Evolutionary conservation across 2,113 vertebrate species (phyloP), one percentile per base, ranked within the genome.

Genomic region (Solea solea): DNA sequence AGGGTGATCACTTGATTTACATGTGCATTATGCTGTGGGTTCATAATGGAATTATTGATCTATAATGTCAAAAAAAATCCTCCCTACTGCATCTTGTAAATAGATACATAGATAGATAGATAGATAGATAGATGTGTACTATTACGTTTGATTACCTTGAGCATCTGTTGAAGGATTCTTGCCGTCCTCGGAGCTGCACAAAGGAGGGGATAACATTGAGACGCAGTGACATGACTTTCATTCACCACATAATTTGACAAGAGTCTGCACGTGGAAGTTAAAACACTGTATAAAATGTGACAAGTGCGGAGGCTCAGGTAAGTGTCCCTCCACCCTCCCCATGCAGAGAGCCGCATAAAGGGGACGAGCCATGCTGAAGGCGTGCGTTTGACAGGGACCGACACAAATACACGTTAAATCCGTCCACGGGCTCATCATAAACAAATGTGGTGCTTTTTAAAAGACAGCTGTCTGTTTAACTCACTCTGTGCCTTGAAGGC

Each of bases 401-500:
- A 58, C 54, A 69, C 3, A 55, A 51, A 63, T 42, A 50, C 44
- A 68, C 13, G 27, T 55, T 48, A 45, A 40, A 46, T 27, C 48
- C 69, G n/a, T 9, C 55, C 15, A 3, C 15, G 45, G 16, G 8
- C 34, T 50, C 45, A 11, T 42, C 55, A 52, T 44, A 81, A 78
- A 74, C 76, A 69, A 58, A 78, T 46, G 10, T 46, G 45, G 10
- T 46, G 45, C 45, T 46, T 34, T 34, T 34, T 34, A 34, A 2
- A 34, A 34, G 34, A 21, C 34, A 4, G 34, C 11, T 48, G 45
- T 14, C 45, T 12, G 8, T 48, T 14, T 11, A 75, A 86, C 91
- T 76, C 82, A 94, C 93, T 82, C 83, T 74, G 69, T 76, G 48
- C 60, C 60, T 59, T 88, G 88, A 67, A 82, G 82, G 69, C 64